These are phyloP conservation scores for Chanos chanos DNA, from an alignment of 2,797 vertebrate genomes.

Conservation along the genomic window DNA sequence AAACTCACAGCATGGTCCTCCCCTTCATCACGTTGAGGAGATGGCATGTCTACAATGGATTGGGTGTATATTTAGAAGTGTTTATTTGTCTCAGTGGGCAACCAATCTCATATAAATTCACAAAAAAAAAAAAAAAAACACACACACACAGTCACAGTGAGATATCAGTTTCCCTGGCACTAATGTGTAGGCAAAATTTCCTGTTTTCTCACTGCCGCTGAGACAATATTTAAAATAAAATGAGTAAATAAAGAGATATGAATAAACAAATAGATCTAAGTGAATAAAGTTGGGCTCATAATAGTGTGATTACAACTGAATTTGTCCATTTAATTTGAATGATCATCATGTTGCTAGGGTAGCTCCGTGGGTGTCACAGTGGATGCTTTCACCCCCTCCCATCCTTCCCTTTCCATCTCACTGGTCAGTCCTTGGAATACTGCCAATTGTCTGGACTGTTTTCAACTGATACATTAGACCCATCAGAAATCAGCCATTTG, in stretches of 20 bases:
- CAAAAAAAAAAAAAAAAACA: not conserved
- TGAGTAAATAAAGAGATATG: not conserved
- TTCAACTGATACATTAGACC: not conserved
- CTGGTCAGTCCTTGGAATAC: not conserved
- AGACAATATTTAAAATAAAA: constrained; percentile 6
- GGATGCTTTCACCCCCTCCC: too few species aligned
- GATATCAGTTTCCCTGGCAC: constrained; percentile 5
- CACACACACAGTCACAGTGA: not conserved
- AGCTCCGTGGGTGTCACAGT: too few species aligned
- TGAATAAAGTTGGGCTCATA: not conserved
- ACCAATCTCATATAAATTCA: constrained; percentile 9
- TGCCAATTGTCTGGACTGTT: not conserved
- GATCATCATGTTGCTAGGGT: too few species aligned
- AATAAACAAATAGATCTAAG: not conserved
- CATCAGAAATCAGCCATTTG: constrained; percentile 25
- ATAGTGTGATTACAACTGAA: not conserved
- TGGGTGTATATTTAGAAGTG: constrained; percentile 43
- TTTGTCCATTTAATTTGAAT: too few species aligned
- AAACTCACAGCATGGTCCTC: constrained; percentile 39
- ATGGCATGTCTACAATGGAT: constrained; percentile 42
- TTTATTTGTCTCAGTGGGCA: constrained; percentile 34
- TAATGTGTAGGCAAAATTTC: constrained; percentile 16
- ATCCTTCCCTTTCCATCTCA: not conserved
- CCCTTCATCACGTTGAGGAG: constrained; percentile 22
- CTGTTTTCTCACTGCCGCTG: constrained; percentile 21